Evolutionary conservation across 30 jellyfish, hydroid and myxozoan genomes (phyloP), one percentile per base, ranked within the genome.

Genomic region (Cassiopea xamachana): DNA sequence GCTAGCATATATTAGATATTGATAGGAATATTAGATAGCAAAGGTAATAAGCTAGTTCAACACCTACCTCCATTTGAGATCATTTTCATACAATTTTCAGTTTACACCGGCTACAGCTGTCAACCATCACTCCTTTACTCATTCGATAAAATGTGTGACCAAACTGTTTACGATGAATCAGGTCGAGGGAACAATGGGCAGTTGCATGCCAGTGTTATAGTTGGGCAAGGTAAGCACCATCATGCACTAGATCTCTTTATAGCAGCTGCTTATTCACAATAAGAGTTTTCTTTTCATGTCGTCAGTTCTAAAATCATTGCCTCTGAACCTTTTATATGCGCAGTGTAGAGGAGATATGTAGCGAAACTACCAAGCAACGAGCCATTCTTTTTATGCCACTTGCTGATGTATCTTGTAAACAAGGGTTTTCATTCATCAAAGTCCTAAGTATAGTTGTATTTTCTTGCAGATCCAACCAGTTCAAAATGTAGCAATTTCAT

Each of bases 171-270:
- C 62, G 99, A 95, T 73, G 98, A 91, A 83, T 95, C 99, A n/a
- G 95, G 99, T 45, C 88, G 82, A 80, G 99, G 99, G 9, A 95
- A 95, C 75, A 90, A 95, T 59, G 99, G 95, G 27, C 70, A 60
- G 46, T 18, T 88, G 77, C 15, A 48, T 72, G 98, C 97, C 48
- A 39, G 58, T 13, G 19, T 84, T 45, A 43, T 17, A 19, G 13
- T 94, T 49, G 89, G 69, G 43, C 55, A 72, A 71, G 84, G 79
- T 85, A 16, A 71, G 49, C 39, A 43, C n/a, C 15, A 68, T 7
- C 69, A 7, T 59, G 14, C 39, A 27, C 39, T 27, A 27, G 39
- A 7, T 59, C 13, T 59, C 8, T 59, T 59, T 59, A 59, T 14
- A 6, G 8, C 69, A 7, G 14, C 14, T 7, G 14, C 14, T 6